Conservation (phyloP, 2,888 invertebrate species). For the Hypolimnas misippus region DNA sequence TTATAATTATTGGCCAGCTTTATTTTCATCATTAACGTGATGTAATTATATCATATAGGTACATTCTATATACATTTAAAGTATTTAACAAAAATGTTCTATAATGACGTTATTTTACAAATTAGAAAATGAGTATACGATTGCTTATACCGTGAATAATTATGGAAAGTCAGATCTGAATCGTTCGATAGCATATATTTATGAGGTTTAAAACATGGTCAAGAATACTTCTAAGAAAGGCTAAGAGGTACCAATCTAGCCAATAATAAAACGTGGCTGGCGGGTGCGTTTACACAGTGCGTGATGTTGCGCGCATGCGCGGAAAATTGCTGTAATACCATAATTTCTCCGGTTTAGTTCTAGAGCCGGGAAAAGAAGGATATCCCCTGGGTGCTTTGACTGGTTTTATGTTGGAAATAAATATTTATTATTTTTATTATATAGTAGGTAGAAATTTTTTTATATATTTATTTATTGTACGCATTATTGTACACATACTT, state of each 20-base stretch:
- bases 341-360: constrained; percentile 32
- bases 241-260: constrained; percentile 39
- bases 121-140: neutral
- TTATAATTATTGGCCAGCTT: too few relatives aligned
- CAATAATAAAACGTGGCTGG: constrained; percentile 40
- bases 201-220: constrained; percentile 25
- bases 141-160: neutral
- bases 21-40: neutral
- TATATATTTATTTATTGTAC: too few relatives aligned
- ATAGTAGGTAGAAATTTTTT: neutral
- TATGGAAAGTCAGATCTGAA: constrained; percentile 14
- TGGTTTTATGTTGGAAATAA: neutral
- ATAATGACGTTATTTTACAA: neutral
- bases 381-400: constrained; percentile 1
- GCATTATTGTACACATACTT: too few relatives aligned
- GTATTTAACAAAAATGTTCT: neutral
- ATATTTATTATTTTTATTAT: neutral
- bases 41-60: neutral
- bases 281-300: constrained; percentile 44
- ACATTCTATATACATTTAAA: neutral
- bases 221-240: constrained; percentile 35
- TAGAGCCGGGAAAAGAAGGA: constrained; percentile 40
- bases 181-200: constrained; percentile 20
- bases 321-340: constrained; percentile 47
- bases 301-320: constrained; percentile 40